Evolutionary conservation across 2,113 vertebrate genomes (phyloP).

Genomic region (Pterocles burchelli): DNA sequence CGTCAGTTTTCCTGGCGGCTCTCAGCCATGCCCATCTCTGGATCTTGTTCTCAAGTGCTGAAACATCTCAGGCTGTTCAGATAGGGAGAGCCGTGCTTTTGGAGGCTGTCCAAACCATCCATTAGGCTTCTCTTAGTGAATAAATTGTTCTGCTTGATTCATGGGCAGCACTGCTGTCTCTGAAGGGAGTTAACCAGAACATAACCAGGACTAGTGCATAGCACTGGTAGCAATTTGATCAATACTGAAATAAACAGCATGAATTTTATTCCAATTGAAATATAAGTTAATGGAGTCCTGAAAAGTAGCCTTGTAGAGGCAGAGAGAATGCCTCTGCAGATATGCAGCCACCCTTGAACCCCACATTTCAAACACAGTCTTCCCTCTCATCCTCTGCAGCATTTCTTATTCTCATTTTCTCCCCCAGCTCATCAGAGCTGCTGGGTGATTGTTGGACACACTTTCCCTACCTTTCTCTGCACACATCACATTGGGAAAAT

Average conservation of each 20-base stretch:
- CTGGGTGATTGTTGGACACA: not conserved
- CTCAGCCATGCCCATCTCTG: not conserved
- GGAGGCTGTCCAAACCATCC: constrained; percentile 57
- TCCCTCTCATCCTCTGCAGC: not conserved
- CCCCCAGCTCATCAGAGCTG: not conserved
- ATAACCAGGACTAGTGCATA: not conserved
- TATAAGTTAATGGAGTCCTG: not conserved
- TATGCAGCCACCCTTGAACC: not conserved
- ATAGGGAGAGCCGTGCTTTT: constrained; percentile 14
- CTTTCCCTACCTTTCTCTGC: not conserved
- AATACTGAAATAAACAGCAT: not conserved
- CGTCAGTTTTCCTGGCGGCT: rapidly evolving
- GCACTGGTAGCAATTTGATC: not conserved
- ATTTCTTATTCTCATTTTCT: not conserved
- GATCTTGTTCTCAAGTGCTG: constrained; percentile 31
- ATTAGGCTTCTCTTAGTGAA: constrained; percentile 32
- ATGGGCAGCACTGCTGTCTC: not conserved
- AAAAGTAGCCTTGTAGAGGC: not conserved
- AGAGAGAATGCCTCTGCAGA: not conserved
- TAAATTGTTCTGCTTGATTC: constrained; percentile 28
- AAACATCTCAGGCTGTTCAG: not conserved
- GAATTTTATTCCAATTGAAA: not conserved
- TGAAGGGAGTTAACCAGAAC: constrained; percentile 20
- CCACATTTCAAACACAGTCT: not conserved
- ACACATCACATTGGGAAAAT: not conserved